These are phyloP conservation scores for Melieria crassipennis DNA, from an alignment of 2,888 invertebrate genomes.

Conservation along the genomic window DNA sequence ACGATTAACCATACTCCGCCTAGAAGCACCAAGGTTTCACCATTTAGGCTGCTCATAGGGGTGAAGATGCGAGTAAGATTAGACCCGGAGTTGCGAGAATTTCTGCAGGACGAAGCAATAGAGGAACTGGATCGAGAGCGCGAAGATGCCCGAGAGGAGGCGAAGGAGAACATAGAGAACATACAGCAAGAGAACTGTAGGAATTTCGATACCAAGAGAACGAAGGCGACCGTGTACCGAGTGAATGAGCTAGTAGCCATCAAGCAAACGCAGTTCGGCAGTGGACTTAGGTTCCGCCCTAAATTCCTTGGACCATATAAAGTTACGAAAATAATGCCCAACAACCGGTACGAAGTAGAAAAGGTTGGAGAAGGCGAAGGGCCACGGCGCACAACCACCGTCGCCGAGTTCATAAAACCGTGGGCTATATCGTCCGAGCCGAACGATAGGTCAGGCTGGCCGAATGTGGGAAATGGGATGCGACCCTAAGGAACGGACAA, in stretches of 20 bases:
- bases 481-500: too few relatives aligned
- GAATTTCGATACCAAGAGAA: conserved; percentile 25
- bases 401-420: conserved; percentile 9
- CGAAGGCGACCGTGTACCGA: background rate
- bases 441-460: conserved; percentile 17
- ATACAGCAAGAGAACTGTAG: conserved; percentile 37
- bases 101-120: conserved; percentile 6
- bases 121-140: conserved; percentile 12
- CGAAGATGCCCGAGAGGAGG: conserved; percentile 24
- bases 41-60: background rate
- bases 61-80: background rate
- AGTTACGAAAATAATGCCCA: background rate
- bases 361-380: conserved; percentile 1
- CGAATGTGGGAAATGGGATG: conserved; percentile 9
- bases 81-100: background rate
- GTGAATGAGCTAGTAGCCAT: conserved; percentile 10
- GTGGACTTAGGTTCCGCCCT: background rate
- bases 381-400: conserved; percentile 8
- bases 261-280: conserved; percentile 10
- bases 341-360: conserved; percentile 10
- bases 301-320: conserved; percentile 14
- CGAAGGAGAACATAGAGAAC: conserved; percentile 29
- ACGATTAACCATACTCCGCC: conserved; percentile 10
- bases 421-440: conserved; percentile 11
- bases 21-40: background rate